phyloP scores from a whole-genome alignment of 2,113 vertebrate species.

The Alexandromys fortis region DNA sequence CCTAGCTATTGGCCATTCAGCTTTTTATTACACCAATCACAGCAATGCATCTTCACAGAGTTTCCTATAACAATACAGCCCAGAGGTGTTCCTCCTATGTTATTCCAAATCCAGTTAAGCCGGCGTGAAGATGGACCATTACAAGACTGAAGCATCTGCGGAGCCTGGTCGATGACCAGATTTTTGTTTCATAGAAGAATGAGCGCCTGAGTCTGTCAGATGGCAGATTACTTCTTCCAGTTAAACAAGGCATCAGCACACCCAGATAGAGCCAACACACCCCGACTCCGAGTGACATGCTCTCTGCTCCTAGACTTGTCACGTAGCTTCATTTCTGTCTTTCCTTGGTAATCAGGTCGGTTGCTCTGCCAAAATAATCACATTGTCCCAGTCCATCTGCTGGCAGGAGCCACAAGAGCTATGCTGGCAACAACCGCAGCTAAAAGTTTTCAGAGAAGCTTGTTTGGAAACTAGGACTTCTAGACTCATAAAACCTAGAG shows the following conservation, averaged over 20 bases:
- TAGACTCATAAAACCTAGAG: not conserved
- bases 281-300: not conserved
- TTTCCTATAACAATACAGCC: not conserved
- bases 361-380: not conserved
- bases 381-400: not conserved
- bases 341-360: not conserved
- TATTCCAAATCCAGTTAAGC: not conserved
- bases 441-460: not conserved
- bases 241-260: not conserved
- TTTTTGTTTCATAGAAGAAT: not conserved
- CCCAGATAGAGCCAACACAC: not conserved
- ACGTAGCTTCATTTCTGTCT: not conserved
- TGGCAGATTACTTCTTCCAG: not conserved
- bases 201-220: not conserved
- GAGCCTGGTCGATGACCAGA: not conserved
- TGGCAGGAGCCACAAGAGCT: not conserved
- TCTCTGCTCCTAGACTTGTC: not conserved
- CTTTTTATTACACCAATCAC: not conserved
- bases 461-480: not conserved
- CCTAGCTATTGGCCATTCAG: not conserved
- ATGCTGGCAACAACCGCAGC: not conserved
- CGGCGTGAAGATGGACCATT: not conserved
- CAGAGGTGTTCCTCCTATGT: not conserved
- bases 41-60: not conserved
- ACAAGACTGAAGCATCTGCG: not conserved